A percentile compares a stretch with the other conserved stretches of the same genome.
Evolutionary conservation across 2,888 invertebrate genomes (phyloP).

Genomic region (Fabriciana adippe): DNA sequence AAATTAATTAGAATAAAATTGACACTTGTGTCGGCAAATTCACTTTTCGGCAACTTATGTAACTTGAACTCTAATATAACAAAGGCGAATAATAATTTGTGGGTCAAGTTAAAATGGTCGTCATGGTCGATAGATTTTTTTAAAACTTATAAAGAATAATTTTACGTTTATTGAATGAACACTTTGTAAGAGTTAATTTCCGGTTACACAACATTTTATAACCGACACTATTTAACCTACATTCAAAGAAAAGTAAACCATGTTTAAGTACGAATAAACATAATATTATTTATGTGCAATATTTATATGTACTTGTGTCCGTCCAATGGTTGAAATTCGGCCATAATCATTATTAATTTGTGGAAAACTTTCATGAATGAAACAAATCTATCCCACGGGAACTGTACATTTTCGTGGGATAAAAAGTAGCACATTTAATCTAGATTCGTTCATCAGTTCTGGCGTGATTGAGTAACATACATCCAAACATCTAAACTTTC

Average conservation of each 20-base stretch:
- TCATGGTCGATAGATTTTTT: conserved; percentile 4
- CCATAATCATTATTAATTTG: too few species aligned
- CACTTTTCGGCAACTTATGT: background rate
- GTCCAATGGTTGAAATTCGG: too few species aligned
- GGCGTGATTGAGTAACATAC: too few species aligned
- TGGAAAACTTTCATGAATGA: too few species aligned
- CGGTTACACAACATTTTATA: conserved; percentile 25
- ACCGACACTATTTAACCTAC: conserved; percentile 17
- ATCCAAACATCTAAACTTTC: too few species aligned
- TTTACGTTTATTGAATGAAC: background rate
- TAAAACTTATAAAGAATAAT: background rate
- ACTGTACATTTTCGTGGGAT: too few species aligned
- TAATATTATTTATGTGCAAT: too few species aligned
- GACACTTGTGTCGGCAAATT: conserved; percentile 24
- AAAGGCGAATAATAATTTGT: background rate
- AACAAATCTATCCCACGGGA: too few species aligned
- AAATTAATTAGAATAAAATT: conserved; percentile 39
- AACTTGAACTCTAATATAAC: background rate
- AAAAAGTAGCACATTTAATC: too few species aligned
- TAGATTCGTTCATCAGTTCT: too few species aligned
- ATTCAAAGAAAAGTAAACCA: conserved; percentile 2
- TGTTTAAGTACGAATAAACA: background rate
- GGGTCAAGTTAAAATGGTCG: conserved; percentile 1
- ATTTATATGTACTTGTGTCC: too few species aligned
- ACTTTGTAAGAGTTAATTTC: conserved; percentile 8